Evolutionary conservation across 2,888 invertebrate species (phyloP).

Genomic region (Allolobophora icterica): DNA sequence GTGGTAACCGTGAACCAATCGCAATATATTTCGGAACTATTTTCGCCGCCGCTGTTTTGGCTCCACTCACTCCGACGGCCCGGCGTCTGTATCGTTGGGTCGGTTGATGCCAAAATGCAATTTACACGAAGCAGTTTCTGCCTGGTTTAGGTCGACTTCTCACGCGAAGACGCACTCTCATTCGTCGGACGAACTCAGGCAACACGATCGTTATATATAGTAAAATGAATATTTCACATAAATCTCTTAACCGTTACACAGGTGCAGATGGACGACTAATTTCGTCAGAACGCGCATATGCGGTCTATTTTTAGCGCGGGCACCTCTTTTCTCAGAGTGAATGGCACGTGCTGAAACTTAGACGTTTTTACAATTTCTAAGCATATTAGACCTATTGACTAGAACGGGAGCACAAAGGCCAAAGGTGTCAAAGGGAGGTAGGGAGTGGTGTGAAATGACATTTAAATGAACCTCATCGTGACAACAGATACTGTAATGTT

Average conservation of each 20-base stretch:
- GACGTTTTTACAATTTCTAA: no score
- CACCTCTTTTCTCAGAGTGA: no score
- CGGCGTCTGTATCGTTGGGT: background rate
- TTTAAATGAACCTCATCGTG: no score
- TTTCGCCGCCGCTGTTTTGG: background rate
- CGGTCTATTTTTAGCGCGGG: background rate
- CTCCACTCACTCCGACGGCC: background rate
- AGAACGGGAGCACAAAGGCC: no score
- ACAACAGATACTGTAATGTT: no score
- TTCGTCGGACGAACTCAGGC: background rate
- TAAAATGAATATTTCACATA: background rate
- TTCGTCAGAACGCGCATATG: background rate
- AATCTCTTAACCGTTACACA: background rate
- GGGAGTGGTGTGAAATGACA: no score
- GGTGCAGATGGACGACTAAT: background rate
- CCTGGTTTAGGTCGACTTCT: background rate
- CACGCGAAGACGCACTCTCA: background rate
- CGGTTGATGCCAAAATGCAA: background rate
- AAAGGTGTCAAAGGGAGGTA: no score
- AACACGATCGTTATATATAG: constrained; percentile 13
- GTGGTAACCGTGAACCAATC: background rate
- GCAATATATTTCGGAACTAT: background rate
- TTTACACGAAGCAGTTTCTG: background rate
- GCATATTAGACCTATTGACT: no score
- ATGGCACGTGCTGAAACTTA: no score